Conservation (phyloP, 2,888 invertebrate species). For the Ecliptopera silaceata region DNA sequence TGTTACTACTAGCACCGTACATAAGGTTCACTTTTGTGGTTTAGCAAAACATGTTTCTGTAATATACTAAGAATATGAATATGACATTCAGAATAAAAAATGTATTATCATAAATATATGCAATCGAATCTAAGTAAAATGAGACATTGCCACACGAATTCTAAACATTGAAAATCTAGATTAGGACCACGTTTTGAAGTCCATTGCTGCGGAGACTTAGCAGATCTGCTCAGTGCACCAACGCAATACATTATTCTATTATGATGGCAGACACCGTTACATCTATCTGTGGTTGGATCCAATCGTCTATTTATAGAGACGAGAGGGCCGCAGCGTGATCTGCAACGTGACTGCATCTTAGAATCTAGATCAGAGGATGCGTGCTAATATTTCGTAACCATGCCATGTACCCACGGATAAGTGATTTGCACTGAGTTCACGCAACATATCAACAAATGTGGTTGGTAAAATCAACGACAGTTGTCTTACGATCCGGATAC, state of each 20-base stretch:
- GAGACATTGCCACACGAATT: too few relatives aligned
- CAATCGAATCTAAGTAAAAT: too few relatives aligned
- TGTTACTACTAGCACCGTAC: background rate
- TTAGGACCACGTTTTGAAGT: background rate
- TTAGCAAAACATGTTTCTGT: too few relatives aligned
- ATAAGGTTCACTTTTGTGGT: background rate
- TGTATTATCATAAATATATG: too few relatives aligned
- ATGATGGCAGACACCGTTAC: conserved; percentile 25
- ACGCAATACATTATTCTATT: conserved; percentile 41
- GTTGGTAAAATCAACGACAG: background rate
- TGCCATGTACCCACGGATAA: conserved; percentile 1
- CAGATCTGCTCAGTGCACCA: conserved; percentile 33
- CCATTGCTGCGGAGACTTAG: background rate
- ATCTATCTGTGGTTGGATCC: conserved; percentile 14
- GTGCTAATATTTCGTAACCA: conserved; percentile 20
- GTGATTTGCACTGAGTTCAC: background rate
- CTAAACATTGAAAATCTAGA: too few relatives aligned
- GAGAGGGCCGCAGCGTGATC: conserved; percentile 28
- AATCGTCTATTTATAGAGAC: conserved; percentile 50
- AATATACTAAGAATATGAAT: too few relatives aligned
- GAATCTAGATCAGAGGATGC: conserved; percentile 26
- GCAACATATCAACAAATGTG: background rate
- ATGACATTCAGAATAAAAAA: too few relatives aligned
- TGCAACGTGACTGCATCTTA: conserved; percentile 37
- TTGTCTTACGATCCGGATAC: conserved; percentile 1